phyloP scores from a whole-genome alignment of 2,797 vertebrate genomes.

The Aplochiton taeniatus region DNA sequence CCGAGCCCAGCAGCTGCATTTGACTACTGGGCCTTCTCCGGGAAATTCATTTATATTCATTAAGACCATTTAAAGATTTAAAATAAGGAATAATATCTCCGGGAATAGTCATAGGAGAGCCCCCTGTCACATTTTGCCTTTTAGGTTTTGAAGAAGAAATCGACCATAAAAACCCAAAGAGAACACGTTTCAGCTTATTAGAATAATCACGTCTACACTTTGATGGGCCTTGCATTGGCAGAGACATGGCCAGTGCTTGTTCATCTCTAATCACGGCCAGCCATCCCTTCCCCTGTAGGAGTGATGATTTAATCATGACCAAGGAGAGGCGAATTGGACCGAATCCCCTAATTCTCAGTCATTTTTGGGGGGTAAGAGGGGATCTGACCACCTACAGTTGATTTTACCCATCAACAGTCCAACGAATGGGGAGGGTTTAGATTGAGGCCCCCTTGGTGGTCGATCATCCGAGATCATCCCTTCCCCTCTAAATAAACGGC shows the following conservation, averaged over 20 bases:
- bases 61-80: constrained; percentile 55
- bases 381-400: no score
- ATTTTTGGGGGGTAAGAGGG: no score
- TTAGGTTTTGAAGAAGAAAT: constrained; percentile 29
- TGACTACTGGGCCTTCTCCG: constrained; percentile 39
- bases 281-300: constrained; percentile 37
- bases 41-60: constrained; percentile 62
- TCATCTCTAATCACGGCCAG: constrained; percentile 31
- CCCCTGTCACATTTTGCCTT: constrained; percentile 23
- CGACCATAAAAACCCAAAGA: constrained; percentile 49
- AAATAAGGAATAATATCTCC: constrained; percentile 62
- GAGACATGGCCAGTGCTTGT: constrained; percentile 48
- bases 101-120: constrained; percentile 40
- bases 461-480: no score
- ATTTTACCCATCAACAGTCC: no score
- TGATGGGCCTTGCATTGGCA: constrained; percentile 44
- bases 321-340: constrained; percentile 10
- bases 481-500: no score
- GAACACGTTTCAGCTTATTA: constrained; percentile 53
- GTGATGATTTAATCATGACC: constrained; percentile 60
- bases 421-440: no score
- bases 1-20: constrained; percentile 17
- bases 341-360: constrained; percentile 2
- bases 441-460: no score
- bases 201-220: constrained; percentile 58